These are phyloP conservation scores for Scolopax bukidnonensis DNA, from an alignment of 2,797 vertebrate species.

Conservation along the genomic window DNA sequence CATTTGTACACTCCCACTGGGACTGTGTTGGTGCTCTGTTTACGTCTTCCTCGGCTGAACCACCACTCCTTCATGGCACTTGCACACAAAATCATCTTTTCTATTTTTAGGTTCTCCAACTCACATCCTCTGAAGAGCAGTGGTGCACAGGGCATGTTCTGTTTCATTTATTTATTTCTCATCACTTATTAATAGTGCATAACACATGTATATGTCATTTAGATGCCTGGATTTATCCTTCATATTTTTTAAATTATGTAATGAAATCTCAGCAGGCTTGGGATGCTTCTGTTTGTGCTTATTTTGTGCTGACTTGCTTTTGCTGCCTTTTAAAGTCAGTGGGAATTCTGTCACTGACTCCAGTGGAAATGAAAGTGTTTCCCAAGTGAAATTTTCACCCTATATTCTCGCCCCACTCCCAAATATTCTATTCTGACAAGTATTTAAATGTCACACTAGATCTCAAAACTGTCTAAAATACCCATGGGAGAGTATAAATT, in stretches of 20 bases:
- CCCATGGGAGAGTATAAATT: background rate
- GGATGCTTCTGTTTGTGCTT: background rate
- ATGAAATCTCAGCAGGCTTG: background rate
- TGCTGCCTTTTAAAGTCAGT: background rate
- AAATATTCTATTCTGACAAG: background rate
- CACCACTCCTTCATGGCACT: background rate
- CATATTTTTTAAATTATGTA: conserved; percentile 37
- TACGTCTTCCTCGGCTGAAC: conserved; percentile 19
- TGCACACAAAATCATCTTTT: conserved; percentile 35
- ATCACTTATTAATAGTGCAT: conserved; percentile 60
- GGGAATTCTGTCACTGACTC: background rate
- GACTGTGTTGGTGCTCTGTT: background rate
- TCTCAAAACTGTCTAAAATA: background rate
- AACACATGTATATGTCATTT: conserved; percentile 44
- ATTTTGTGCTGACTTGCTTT: background rate
- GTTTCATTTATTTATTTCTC: conserved; percentile 59
- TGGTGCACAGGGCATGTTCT: background rate
- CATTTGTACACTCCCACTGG: background rate
- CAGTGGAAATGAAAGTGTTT: background rate
- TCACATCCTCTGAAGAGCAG: conserved; percentile 6
- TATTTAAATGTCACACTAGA: background rate
- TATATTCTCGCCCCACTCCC: background rate
- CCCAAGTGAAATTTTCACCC: background rate
- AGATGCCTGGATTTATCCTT: conserved; percentile 30
- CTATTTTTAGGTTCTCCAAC: conserved; percentile 12